phyloP scores from a whole-genome alignment of 2,797 vertebrate species.

The Borostomias antarcticus region DNA sequence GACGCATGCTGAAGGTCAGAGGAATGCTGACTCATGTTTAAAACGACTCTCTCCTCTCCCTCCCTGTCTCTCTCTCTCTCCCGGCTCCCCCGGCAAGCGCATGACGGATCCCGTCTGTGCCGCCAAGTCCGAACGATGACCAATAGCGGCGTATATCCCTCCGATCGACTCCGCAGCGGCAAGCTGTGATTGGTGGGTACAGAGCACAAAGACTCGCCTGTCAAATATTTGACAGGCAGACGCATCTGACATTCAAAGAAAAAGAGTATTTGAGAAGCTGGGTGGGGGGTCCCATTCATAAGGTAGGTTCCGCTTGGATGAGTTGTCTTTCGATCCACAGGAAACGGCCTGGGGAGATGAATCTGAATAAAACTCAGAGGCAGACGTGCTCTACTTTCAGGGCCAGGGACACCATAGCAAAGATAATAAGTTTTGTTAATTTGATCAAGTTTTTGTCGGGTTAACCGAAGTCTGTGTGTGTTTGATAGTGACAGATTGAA shows the following conservation, averaged over 20 bases:
- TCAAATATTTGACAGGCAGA: conserved; percentile 32
- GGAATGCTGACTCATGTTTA: conserved; percentile 58
- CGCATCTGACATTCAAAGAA: conserved; percentile 36
- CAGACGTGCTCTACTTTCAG: no score
- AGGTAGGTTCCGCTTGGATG: no score
- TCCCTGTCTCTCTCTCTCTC: background rate
- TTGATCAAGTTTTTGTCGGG: background rate
- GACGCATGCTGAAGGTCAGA: conserved; percentile 55
- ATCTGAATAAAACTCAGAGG: no score
- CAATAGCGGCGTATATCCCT: conserved; percentile 18
- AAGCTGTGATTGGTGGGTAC: conserved; percentile 51
- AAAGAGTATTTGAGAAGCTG: conserved; percentile 1
- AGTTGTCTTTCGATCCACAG: no score
- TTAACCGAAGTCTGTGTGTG: background rate
- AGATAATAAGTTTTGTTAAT: background rate
- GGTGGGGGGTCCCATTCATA: no score
- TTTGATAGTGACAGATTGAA: conserved; percentile 2
- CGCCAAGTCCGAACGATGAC: conserved; percentile 25
- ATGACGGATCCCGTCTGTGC: conserved; percentile 58
- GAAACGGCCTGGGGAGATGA: no score
- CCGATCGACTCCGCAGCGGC: conserved; percentile 39
- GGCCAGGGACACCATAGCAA: background rate
- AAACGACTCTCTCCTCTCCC: conserved; percentile 34
- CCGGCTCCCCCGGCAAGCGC: conserved; percentile 30
- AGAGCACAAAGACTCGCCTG: conserved; percentile 40